phyloP scores from a whole-genome alignment of 2,888 invertebrate species.

The Pseudoips prasinana region DNA sequence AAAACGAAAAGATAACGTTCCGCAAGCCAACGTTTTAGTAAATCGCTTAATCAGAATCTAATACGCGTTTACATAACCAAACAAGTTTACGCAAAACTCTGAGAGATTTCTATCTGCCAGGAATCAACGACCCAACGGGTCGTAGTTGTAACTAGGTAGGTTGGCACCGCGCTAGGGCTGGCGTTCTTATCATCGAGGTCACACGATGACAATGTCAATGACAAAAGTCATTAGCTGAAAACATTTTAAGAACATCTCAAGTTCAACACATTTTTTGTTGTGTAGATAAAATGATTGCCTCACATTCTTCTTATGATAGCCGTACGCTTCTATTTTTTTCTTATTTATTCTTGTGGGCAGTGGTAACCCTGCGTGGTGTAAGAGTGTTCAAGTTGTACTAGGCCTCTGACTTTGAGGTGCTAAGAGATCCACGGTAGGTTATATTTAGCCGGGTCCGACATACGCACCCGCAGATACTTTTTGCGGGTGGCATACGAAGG shows the following conservation, averaged over 20 bases:
- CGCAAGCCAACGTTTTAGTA: slow-evolving; percentile 15
- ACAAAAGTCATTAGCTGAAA: slow-evolving; percentile 14
- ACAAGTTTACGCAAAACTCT: slow-evolving; percentile 32
- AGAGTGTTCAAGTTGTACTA: no score
- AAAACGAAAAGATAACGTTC: slow-evolving; percentile 10
- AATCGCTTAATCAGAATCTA: slow-evolving; percentile 34
- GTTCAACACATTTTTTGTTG: no score
- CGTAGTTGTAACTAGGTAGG: slow-evolving; percentile 21
- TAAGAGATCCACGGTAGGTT: no score
- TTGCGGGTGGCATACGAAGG: no score
- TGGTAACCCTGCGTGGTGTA: no score
- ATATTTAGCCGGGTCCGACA: no score
- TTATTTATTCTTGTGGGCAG: no score
- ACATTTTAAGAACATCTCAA: background rate
- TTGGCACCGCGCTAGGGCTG: slow-evolving; percentile 13
- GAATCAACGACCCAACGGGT: slow-evolving; percentile 21
- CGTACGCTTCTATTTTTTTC: no score
- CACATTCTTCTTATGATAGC: no score
- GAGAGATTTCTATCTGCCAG: slow-evolving; percentile 28
- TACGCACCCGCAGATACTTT: no score
- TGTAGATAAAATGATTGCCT: no score
- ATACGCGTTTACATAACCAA: slow-evolving; percentile 31
- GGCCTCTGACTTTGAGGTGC: no score
- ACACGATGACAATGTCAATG: slow-evolving; percentile 21
- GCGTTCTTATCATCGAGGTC: slow-evolving; percentile 12